Base-by-base conservation (phyloP, 30 jellyfish, hydroid and myxozoan genomes). In the Hydra vulgaris region DNA sequence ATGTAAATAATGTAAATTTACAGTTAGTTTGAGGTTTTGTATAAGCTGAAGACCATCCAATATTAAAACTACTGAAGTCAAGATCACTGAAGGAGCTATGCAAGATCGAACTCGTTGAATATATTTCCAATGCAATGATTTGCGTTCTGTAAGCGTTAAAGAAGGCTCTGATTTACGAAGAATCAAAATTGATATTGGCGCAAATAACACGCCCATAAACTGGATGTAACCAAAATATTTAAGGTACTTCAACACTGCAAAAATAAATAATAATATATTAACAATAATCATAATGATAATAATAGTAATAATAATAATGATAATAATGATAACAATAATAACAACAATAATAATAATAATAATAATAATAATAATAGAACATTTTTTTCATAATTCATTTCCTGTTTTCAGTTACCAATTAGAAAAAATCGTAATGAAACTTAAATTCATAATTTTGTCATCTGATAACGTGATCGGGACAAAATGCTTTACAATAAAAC, bases 151-250 rank as follows among this genome's bases (percentile, higher is more conserved):
- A 3, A 3, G 8, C 12, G 12, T 40, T 12, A 5, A 3, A 40
- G 8, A 3, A 12, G 61, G 12, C 12, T 40, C 61, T 40, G 61
- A 40, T 40, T 40, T 5, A 40, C 61, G 69, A 75, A 88, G 83
- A 18, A 77, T 16, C n/a, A 82, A 71, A 7, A 89, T 92, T 77
- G 85, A 79, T 26, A 77, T 20, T 20, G 96, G 87, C 66, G 86
- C 92, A 19, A 88, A 88, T 19, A 82, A 17, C 7, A 88, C 79
- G 23, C 96, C 96, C 54, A 84, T 66, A n/a, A 88, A 78, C 73
- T 88, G 96, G 17, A 82, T 78, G 74, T 77, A 76, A 20, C 96
- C 96, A 54, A 88, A 88, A 61, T 71, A 55, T 21, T 85, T 74
- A 78, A 70, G 27, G 67, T 88, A 82, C 26, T 53, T n/a, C 20